Evolutionary conservation across 2,797 vertebrate species (phyloP), one percentile per base, ranked within the genome.

Genomic region (Cetoscarus ocellatus): DNA sequence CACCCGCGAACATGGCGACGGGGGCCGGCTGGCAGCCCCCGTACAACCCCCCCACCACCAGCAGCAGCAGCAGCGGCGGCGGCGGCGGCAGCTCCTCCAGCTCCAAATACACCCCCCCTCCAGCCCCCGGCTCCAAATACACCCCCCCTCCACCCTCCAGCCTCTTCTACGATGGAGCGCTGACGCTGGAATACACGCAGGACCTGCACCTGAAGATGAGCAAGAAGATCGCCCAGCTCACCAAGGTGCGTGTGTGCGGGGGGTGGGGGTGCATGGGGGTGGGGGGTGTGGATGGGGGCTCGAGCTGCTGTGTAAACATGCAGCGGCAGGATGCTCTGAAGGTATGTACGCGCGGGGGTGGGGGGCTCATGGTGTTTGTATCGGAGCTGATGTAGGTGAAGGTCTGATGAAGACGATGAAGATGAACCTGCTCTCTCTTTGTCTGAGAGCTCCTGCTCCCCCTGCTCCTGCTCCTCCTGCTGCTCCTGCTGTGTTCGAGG

Each of bases 201-300:
- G 94, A 94, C 71, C 92, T 95, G 74, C 94, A 95, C 55, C 45
- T 94, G 81, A 95, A 94, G 87, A 95, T 95, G 94, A 95, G 94
- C 86, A 94, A 95, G 88, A 94, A 95, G 84, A 95, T 95, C 12
- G 93, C 94, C 2, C 94, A 94, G 59, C 92, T 95, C 48, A 95
- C 94, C 58, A 95, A 95, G 94, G 94, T 95, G 40, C 19, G 88
- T 80, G 10, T 10, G 15, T 8, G 10, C 34, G 48, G 18, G 48
- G 44, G 5, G 19, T 53, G 51, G 8, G 51, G 8, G 51, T 27
- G 51, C 27, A n/a, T n/a, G n/a, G n/a, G n/a, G n/a, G n/a, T n/a
- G n/a, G 34, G 15, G 51, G 12, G 27, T 7, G 51, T 9, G 51
- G 51, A 36, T 53, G 51, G 51, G 10, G 34, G 27, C 11, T 51